phyloP scores from a whole-genome alignment of 2,113 vertebrate species.

The Hirundichthys speculiger region DNA sequence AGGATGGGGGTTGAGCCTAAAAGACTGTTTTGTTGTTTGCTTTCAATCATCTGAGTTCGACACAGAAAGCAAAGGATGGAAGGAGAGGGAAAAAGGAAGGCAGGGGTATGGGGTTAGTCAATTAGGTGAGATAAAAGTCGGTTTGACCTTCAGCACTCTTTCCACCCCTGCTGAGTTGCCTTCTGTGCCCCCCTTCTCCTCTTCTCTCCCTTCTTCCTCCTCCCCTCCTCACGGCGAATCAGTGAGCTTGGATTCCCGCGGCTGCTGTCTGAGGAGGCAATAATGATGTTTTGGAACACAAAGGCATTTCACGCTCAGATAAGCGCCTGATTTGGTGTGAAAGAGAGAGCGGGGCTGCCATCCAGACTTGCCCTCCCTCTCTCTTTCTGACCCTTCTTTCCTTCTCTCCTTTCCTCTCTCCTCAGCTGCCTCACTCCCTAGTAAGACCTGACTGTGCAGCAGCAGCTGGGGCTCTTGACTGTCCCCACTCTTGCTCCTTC shows the following conservation, averaged over 20 bases:
- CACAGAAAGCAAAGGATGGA: conserved; percentile 45
- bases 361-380: conserved; percentile 80
- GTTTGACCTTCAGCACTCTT: conserved; percentile 97
- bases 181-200: conserved; percentile 77
- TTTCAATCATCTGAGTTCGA: conserved; percentile 53
- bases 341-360: conserved; percentile 84
- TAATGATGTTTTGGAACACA: conserved; percentile 84
- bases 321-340: conserved; percentile 89
- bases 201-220: conserved; percentile 79
- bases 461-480: conserved; percentile 71
- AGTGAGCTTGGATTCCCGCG: conserved; percentile 86
- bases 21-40: conserved; percentile 64
- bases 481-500: conserved; percentile 27
- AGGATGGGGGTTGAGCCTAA: conserved; percentile 48
- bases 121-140: conserved; percentile 98
- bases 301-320: conserved; percentile 86
- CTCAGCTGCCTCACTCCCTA: conserved; percentile 63
- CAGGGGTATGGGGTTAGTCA: conserved; percentile 81
- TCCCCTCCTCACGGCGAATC: conserved; percentile 79
- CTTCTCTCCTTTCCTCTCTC: conserved; percentile 42
- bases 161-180: conserved; percentile 68
- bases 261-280: conserved; percentile 80
- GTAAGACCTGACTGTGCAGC: conserved; percentile 74
- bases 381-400: conserved; percentile 51
- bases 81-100: conserved; percentile 45